phyloP scores from a whole-genome alignment of 2,797 vertebrate genomes.

The Heterohyrax brucei region DNA sequence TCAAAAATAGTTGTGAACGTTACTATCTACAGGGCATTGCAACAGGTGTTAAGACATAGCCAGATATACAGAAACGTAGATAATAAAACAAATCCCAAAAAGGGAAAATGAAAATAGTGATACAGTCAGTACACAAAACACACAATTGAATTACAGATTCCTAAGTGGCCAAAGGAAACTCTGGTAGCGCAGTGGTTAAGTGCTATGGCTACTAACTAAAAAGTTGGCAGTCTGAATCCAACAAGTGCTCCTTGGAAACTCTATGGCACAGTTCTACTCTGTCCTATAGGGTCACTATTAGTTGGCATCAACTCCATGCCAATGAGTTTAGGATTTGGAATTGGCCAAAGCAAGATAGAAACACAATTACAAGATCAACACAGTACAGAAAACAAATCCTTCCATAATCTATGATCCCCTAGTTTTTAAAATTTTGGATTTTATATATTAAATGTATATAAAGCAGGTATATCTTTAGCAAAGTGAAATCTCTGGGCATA shows the following conservation, averaged over 20 bases:
- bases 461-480: slow-evolving; percentile 45
- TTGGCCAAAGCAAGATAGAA: slow-evolving; percentile 38
- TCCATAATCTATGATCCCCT: slow-evolving; percentile 12
- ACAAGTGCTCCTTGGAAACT: no score
- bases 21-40: neutral
- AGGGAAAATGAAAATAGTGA: slow-evolving; percentile 19
- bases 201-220: no score
- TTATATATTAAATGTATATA: slow-evolving; percentile 41
- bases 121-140: slow-evolving; percentile 37
- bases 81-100: neutral
- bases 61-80: slow-evolving; percentile 44
- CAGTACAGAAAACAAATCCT: slow-evolving; percentile 15
- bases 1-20: slow-evolving; percentile 62
- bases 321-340: no score
- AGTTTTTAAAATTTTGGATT: slow-evolving; percentile 29
- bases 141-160: slow-evolving; percentile 46
- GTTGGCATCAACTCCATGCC: no score
- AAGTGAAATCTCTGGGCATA: slow-evolving; percentile 28
- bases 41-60: slow-evolving; percentile 18
- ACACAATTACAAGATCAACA: slow-evolving; percentile 46
- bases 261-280: no score
- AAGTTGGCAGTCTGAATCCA: no score
- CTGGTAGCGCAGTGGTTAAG: no score
- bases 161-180: slow-evolving; percentile 1
- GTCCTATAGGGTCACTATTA: no score